These are phyloP conservation scores for Entomobrya proxima DNA, from an alignment of 2,888 invertebrate genomes.

Conservation along the genomic window DNA sequence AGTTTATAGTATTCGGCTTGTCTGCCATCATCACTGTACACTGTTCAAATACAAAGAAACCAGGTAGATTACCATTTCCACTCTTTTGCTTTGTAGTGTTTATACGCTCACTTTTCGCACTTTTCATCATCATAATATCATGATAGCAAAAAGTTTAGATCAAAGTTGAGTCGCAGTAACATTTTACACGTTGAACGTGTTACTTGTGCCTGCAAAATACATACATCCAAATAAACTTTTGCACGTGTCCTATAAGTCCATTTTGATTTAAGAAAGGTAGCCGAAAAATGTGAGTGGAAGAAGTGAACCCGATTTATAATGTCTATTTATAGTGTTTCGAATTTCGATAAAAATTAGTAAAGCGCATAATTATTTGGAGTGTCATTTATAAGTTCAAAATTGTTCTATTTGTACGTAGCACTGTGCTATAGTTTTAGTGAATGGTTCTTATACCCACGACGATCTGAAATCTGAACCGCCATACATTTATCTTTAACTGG, in stretches of 20 bases:
- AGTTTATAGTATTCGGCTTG: background rate
- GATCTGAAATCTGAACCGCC: too few relatives aligned
- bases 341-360: too few relatives aligned
- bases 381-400: too few relatives aligned
- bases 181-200: background rate
- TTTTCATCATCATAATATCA: background rate
- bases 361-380: too few relatives aligned
- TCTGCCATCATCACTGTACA: background rate
- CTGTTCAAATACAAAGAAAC: background rate
- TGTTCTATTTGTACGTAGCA: too few relatives aligned
- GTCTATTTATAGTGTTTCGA: too few relatives aligned
- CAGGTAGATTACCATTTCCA: background rate
- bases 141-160: background rate
- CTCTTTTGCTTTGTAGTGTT: background rate
- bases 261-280: too few relatives aligned
- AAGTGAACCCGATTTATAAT: too few relatives aligned
- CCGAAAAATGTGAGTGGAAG: too few relatives aligned
- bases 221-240: background rate
- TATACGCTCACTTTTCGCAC: background rate
- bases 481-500: too few relatives aligned
- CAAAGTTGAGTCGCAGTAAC: constrained; percentile 16
- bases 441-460: too few relatives aligned
- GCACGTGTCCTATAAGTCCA: background rate
- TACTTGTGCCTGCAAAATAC: background rate
- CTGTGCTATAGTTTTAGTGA: too few relatives aligned